phyloP scores from a whole-genome alignment of 2,113 vertebrate genomes.

The Actinemys pallida region DNA sequence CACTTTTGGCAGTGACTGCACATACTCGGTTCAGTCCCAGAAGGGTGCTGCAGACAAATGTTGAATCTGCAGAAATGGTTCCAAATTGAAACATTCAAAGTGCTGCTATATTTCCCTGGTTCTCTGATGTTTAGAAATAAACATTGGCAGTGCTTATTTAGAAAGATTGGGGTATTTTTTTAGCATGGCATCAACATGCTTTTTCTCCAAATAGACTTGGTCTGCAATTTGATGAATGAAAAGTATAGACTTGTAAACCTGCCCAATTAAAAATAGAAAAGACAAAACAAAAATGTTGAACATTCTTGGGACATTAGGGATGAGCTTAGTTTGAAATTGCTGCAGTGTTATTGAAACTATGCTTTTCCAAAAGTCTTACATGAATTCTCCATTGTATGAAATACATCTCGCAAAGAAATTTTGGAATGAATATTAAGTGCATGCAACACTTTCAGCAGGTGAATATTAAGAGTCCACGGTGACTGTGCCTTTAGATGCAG shows the following conservation, averaged over 20 bases:
- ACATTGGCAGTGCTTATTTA: constrained; percentile 75
- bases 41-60: constrained; percentile 71
- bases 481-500: not conserved
- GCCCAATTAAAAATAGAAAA: not conserved
- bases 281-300: not conserved
- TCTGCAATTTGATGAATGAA: constrained; percentile 40
- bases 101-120: constrained; percentile 65
- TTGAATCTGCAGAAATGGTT: constrained; percentile 75
- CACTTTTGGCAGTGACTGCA: constrained; percentile 70
- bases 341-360: not conserved
- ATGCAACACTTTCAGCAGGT: not conserved
- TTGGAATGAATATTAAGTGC: not conserved
- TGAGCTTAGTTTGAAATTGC: not conserved
- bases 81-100: constrained; percentile 67
- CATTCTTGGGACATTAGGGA: not conserved
- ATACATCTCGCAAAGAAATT: too few species aligned
- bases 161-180: constrained; percentile 52
- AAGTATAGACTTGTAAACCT: constrained; percentile 59
- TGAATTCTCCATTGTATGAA: not conserved
- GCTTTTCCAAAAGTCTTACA: not conserved
- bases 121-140: constrained; percentile 79
- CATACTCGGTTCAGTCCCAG: constrained; percentile 62
- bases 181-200: constrained; percentile 51
- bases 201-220: constrained; percentile 25
- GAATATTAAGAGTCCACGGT: fast-evolving